phyloP scores from a whole-genome alignment of 2,888 invertebrate species.

The Vandiemenella viatica region DNA sequence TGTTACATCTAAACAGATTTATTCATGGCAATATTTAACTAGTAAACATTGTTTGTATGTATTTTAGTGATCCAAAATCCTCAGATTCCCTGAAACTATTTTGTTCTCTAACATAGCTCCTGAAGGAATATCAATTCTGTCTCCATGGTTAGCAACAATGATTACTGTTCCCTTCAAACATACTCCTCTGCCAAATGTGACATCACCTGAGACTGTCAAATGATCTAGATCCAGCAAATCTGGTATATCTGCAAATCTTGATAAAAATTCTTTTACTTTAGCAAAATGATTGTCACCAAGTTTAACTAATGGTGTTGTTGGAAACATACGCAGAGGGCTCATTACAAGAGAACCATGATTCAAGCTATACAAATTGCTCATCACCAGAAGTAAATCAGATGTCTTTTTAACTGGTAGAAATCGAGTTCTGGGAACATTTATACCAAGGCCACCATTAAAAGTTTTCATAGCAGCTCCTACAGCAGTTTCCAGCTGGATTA shows the following conservation, averaged over 20 bases:
- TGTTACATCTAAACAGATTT: too few relatives aligned
- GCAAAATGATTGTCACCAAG: conserved; percentile 92
- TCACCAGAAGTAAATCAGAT: conserved; percentile 87
- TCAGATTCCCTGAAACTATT: conserved; percentile 95
- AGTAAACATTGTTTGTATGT: too few relatives aligned
- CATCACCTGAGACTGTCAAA: conserved; percentile 96
- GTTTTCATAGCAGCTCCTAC: conserved; percentile 99
- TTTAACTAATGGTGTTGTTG: conserved; percentile 92
- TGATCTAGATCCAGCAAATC: conserved; percentile 96
- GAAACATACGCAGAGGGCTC: conserved; percentile 91
- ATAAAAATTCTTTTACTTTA: conserved; percentile 86
- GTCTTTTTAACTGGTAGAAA: conserved; percentile 99
- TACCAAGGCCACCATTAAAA: conserved; percentile 87
- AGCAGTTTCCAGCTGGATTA: conserved; percentile 95
- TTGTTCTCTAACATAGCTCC: conserved; percentile 95
- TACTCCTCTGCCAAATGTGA: conserved; percentile 92
- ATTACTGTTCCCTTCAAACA: conserved; percentile 96
- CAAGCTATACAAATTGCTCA: conserved; percentile 93
- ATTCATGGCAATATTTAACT: too few relatives aligned
- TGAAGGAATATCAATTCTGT: conserved; percentile 94
- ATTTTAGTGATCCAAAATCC: conserved; percentile 94
- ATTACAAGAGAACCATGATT: conserved; percentile 82
- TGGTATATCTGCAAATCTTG: conserved; percentile 87
- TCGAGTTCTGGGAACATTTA: conserved; percentile 89
- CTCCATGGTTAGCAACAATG: conserved; percentile 98